Conservation (phyloP, 2,797 vertebrate genomes). For the Moxostoma hubbsi region DNA sequence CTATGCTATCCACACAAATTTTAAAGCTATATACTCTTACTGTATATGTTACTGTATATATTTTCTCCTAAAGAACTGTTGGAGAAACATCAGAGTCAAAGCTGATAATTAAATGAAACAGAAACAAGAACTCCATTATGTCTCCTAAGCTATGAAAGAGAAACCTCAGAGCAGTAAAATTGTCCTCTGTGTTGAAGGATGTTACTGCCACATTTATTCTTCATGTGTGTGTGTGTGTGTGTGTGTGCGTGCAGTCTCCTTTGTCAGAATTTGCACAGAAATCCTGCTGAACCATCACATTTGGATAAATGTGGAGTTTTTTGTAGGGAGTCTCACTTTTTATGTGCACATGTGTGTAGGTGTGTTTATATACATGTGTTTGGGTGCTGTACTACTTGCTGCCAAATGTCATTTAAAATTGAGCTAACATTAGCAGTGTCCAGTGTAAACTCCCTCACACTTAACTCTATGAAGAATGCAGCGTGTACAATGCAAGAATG, state of each 20-base stretch:
- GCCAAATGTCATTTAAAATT: conserved; percentile 28
- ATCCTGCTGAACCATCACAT: conserved; percentile 31
- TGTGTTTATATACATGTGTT: neutral
- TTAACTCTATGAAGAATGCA: neutral
- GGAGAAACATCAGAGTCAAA: no score
- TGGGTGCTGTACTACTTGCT: neutral
- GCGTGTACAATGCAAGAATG: neutral
- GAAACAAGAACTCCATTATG: no score
- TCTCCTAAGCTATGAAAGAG: no score
- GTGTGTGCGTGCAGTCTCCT: neutral
- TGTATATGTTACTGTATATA: no score
- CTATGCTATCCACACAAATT: no score
- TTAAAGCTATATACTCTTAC: no score
- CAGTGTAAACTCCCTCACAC: conserved; percentile 26
- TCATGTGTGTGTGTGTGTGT: neutral
- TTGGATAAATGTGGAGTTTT: conserved; percentile 11
- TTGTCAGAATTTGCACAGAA: conserved; percentile 27
- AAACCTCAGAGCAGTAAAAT: no score
- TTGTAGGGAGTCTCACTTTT: neutral
- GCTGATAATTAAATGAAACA: no score
- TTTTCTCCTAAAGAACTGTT: no score
- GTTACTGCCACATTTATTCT: neutral
- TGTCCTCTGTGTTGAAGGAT: conserved; percentile 6
- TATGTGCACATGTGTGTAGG: neutral
- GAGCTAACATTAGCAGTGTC: conserved; percentile 18